Conservation (phyloP, 2,888 invertebrate genomes). For the Diarsia brunnea region DNA sequence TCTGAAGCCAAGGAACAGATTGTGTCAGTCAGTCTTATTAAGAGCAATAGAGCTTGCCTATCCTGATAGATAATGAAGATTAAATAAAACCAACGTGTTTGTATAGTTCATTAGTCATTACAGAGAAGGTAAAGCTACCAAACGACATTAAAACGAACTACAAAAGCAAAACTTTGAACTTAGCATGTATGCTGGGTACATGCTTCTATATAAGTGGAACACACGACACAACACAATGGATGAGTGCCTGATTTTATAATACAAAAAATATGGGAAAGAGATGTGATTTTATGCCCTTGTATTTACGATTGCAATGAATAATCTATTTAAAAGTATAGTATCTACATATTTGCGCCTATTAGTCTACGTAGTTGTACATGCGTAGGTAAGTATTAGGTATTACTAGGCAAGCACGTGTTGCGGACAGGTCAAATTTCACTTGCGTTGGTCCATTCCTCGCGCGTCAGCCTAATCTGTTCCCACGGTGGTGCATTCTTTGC, state of each 20-base stretch:
- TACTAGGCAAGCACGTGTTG: slow-evolving; percentile 60
- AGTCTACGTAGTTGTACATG: slow-evolving; percentile 36
- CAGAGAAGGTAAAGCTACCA: background rate
- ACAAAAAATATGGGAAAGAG: slow-evolving; percentile 9
- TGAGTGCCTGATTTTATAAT: slow-evolving; percentile 1
- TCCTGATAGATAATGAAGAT: background rate
- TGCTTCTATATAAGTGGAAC: slow-evolving; percentile 25
- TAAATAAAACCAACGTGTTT: background rate
- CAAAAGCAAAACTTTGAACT: slow-evolving; percentile 1
- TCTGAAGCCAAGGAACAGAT: background rate
- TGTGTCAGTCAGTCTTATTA: background rate
- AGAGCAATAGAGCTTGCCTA: background rate
- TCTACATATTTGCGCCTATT: background rate
- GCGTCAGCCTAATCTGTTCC: slow-evolving; percentile 69
- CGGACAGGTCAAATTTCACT: slow-evolving; percentile 71
- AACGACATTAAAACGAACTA: background rate
- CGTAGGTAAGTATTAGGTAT: slow-evolving; percentile 43
- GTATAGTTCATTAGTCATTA: too few relatives aligned
- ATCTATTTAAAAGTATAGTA: background rate
- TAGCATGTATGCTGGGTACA: background rate
- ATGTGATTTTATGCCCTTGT: background rate
- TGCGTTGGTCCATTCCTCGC: slow-evolving; percentile 67
- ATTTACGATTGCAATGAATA: background rate
- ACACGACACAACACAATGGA: slow-evolving; percentile 26
- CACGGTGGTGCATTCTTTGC: slow-evolving; percentile 74